phyloP scores from a whole-genome alignment of 2,113 vertebrate species.

The Bagarius yarrelli region DNA sequence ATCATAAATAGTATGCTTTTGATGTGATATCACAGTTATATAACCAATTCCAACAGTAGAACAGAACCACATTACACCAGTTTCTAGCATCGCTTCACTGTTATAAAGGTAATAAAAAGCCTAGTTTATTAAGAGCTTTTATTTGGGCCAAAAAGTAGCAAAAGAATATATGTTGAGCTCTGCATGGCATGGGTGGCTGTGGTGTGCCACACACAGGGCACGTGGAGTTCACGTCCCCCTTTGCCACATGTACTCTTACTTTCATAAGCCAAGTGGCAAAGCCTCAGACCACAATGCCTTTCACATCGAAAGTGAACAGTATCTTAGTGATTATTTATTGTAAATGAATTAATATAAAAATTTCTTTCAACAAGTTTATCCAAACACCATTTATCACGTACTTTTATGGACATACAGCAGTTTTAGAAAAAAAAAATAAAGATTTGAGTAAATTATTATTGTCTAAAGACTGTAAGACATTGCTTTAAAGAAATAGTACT shows the following conservation, averaged over 20 bases:
- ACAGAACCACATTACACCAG: background rate
- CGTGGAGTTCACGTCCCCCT: conserved; percentile 25
- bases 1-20: too few relatives aligned
- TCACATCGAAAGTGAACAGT: background rate
- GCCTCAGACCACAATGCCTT: conserved; percentile 43
- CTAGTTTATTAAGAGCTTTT: background rate
- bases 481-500: too few relatives aligned
- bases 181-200: conserved; percentile 34
- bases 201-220: conserved; percentile 48
- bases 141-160: background rate
- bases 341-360: background rate
- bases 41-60: background rate
- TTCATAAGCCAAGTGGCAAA: conserved; percentile 25
- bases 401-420: background rate
- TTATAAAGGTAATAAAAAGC: background rate
- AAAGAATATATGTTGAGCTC: background rate
- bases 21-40: too few relatives aligned
- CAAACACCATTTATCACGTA: background rate
- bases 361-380: background rate
- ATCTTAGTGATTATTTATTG: background rate
- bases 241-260: conserved; percentile 35
- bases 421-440: background rate
- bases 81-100: background rate
- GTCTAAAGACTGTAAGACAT: too few relatives aligned
- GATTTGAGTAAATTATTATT: background rate